Base-by-base conservation (phyloP, 2,113 vertebrate species). In the Charadrius vociferus region DNA sequence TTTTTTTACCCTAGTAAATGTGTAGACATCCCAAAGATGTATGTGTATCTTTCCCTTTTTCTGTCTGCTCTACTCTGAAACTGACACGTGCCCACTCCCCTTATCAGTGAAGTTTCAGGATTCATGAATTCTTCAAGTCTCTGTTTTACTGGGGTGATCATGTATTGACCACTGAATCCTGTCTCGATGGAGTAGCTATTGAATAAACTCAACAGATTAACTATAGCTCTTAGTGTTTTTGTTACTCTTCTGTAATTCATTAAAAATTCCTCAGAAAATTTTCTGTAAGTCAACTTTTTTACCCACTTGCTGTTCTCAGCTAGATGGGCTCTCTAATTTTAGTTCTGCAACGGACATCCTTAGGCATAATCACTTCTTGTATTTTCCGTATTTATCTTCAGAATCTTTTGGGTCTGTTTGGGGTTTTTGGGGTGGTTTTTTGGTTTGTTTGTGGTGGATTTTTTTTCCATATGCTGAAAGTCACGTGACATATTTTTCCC, bases 1-100 rank as follows among this genome's bases (percentile, higher is more conserved):
- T 68, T 55, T 43, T n/a, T 73, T n/a, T 11, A 58, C 29, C 23
- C 6, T 52, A 34, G n/a, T 20, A 55, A 82, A 45, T 56, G 36
- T 0, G 3, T 6, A 55, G 20, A 71, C 2, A 37, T 30, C 45
- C 49, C 45, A 36, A 36, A 77, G 11, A 52, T 1, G 0, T 27
- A 5, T 8, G 29, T 0, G 1, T 23, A 12, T 30, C 2, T 75
- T 52, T 52, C 4, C 37, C 53, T 61, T 68, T 49, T 65, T 18
- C 27, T 49, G 3, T 32, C 34, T 59, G 23, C 18, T 56, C 17
- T 70, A 63, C 17, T 30, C 27, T 83, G 43, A 55, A 81, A 29
- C 34, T 34, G 32, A 12, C 14, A 65, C 7, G 53, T 58, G 6
- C 9, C 24, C 1, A 2, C 7, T 65, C 8, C 9, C 4, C 10